Evolutionary conservation across 1,140 invertebrate species (phyloP), one percentile per base, ranked within the genome.

Genomic region (Chironomus striatipennis): DNA sequence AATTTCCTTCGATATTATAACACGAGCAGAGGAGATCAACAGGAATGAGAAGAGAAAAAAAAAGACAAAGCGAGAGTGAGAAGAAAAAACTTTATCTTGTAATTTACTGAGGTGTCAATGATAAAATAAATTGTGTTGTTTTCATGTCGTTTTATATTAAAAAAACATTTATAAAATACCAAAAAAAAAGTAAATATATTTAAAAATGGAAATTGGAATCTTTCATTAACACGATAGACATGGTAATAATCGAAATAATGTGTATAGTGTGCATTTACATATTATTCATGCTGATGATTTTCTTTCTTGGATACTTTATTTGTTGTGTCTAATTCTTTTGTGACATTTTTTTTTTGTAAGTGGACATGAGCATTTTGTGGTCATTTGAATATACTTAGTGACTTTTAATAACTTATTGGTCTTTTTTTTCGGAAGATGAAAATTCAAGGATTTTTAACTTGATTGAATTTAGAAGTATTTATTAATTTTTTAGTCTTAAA

Each of bases 291-390:
- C 20, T 34, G 21, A 72, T 74, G 74, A 72, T 34, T 15, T 74
- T 65, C 18, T 73, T 43, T n/a, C 17, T 76, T 78, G 77, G 76
- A 82, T 34, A 34, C 24, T 34, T 5, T 34, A 2, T 34, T 34
- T 34, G 24, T n/a, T 34, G 24, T 34, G 24, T 34, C 24, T 34
- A 34, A 34, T 34, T 34, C 24, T 34, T 34, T 34, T 34, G 24
- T 34, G 24, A 34, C 24, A 34, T 34, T 34, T 34, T 34, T 34
- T 34, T 34, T 34, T 34, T 34, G 24, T 34, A 34, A 34, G 24
- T 34, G 24, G 24, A 34, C 24, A 34, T 34, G 24, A 34, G 24
- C 24, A 34, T 34, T 34, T 34, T 34, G 5, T 5, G 24, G 24
- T 34, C 24, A 34, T 34, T 34, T 34, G 24, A 34, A 34, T 34